Conservation (phyloP, 2,113 vertebrate genomes). For the Mirounga angustirostris region DNA sequence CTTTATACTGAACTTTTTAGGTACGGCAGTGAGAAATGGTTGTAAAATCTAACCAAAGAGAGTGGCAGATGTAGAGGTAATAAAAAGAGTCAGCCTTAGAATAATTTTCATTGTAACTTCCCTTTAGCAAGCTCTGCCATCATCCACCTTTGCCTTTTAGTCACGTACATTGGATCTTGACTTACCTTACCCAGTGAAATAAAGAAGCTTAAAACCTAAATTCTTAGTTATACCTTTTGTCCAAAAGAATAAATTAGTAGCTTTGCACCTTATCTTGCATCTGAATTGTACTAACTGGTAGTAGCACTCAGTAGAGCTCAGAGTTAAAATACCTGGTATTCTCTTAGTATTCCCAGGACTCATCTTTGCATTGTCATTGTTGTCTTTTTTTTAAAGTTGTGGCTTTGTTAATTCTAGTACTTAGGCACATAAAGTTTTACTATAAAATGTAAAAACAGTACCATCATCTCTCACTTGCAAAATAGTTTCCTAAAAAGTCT, state of each 20-base stretch:
- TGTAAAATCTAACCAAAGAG: constrained; percentile 22
- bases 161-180: constrained; percentile 9
- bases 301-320: neutral
- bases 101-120: neutral
- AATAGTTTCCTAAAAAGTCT: neutral
- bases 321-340: constrained; percentile 24
- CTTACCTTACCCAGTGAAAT: constrained; percentile 39
- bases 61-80: neutral
- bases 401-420: constrained; percentile 45
- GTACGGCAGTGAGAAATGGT: neutral
- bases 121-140: constrained; percentile 2
- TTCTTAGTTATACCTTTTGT: constrained; percentile 7
- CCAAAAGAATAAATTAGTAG: neutral
- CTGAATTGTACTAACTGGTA: neutral
- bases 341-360: neutral
- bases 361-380: neutral
- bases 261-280: neutral
- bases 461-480: constrained; percentile 20
- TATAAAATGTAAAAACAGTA: constrained; percentile 40
- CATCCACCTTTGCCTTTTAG: neutral
- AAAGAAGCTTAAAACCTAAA: constrained; percentile 7
- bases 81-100: neutral
- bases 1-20: neutral
- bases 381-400: neutral
- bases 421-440: neutral